Evolutionary conservation across 1,140 invertebrate genomes (phyloP).

Genomic region (Aporrectodea caliginosa): DNA sequence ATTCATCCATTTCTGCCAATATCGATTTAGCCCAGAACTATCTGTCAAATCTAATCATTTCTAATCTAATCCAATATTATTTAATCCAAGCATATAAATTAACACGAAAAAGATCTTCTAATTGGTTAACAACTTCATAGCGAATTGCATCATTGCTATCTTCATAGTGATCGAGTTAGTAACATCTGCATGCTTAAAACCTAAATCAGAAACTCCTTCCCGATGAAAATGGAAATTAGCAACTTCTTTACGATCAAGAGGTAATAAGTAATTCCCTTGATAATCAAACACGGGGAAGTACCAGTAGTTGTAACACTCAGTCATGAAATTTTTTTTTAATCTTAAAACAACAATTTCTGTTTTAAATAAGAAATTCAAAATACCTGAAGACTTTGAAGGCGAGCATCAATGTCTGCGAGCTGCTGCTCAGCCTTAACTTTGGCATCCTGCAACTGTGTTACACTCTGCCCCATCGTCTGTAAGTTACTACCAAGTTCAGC

Average conservation of each 20-base stretch:
- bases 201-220: background rate
- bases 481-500: background rate
- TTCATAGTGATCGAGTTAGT: too few species aligned
- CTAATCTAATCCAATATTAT: too few species aligned
- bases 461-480: background rate
- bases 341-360: too few species aligned
- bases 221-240: background rate
- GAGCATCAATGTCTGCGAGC: background rate
- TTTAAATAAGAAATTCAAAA: background rate
- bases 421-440: background rate
- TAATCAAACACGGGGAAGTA: background rate
- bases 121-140: too few species aligned
- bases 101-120: too few species aligned
- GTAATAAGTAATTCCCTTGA: background rate
- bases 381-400: background rate
- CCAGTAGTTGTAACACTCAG: background rate
- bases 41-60: too few species aligned
- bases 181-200: too few species aligned
- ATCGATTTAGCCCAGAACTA: too few species aligned
- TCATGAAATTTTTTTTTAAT: too few species aligned
- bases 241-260: background rate
- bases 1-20: too few species aligned
- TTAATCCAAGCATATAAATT: too few species aligned
- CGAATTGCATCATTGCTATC: too few species aligned
- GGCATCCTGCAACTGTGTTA: background rate